Conservation (phyloP, 2,797 vertebrate species). For the Cyclura pinguis region DNA sequence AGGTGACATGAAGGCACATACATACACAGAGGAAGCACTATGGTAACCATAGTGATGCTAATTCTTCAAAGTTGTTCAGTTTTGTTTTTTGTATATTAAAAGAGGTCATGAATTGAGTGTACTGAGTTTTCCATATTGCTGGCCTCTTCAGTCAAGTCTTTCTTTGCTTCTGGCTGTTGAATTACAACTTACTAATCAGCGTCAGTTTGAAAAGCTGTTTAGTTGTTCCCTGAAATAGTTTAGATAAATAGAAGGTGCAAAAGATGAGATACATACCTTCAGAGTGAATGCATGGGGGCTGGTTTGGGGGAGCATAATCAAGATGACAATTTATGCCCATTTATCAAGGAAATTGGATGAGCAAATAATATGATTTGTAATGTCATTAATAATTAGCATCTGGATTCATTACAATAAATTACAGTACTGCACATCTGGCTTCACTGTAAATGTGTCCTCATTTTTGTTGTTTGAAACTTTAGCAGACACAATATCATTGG, state of each 20-base stretch:
- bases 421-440: neutral
- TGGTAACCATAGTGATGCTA: neutral
- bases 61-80: neutral
- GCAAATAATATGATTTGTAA: constrained; percentile 22
- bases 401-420: constrained; percentile 28
- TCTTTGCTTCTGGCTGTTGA: neutral
- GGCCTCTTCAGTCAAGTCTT: neutral
- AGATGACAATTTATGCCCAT: constrained; percentile 5
- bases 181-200: neutral
- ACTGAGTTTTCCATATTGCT: neutral
- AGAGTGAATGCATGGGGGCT: neutral
- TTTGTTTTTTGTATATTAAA: neutral
- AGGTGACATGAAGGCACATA: no score
- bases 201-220: neutral
- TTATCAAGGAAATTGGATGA: constrained; percentile 11
- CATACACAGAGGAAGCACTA: no score
- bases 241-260: neutral
- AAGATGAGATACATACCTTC: neutral
- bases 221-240: neutral
- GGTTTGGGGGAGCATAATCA: neutral
- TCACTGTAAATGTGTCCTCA: neutral
- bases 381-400: constrained; percentile 30
- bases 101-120: neutral
- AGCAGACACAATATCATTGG: neutral
- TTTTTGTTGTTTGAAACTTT: neutral